phyloP scores from a whole-genome alignment of 2,797 vertebrate genomes.

The Eulemur rubriventer region DNA sequence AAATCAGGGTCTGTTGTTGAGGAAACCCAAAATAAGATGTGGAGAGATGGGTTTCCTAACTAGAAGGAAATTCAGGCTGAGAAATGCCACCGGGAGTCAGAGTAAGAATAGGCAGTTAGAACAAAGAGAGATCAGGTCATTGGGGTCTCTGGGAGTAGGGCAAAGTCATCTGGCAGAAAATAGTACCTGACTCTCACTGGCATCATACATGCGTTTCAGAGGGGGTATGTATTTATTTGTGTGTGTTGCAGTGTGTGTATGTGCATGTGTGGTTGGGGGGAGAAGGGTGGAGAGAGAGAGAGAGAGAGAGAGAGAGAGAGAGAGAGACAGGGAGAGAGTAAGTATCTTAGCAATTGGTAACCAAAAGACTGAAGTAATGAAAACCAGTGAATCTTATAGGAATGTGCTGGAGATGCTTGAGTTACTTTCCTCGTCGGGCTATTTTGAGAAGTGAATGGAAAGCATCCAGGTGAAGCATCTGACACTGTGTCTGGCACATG shows the following conservation, averaged over 20 bases:
- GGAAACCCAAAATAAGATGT: not conserved
- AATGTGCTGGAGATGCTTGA: not conserved
- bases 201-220: not conserved
- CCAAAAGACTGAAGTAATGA: not conserved
- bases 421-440: not conserved
- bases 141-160: not conserved
- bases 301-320: too few relatives aligned
- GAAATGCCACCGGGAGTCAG: not conserved
- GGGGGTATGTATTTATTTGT: not conserved
- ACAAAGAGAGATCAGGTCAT: not conserved
- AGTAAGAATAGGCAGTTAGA: not conserved
- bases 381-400: not conserved
- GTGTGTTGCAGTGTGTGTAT: not conserved
- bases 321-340: not conserved
- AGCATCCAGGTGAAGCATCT: not conserved
- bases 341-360: not conserved
- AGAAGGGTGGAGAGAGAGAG: too few relatives aligned
- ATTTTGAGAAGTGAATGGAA: not conserved
- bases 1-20: not conserved
- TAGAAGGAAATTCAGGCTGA: not conserved
- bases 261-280: too few relatives aligned
- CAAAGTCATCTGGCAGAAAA: not conserved
- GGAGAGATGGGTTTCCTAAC: not conserved
- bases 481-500: not conserved
- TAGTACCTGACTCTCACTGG: not conserved